Base-by-base conservation (phyloP, 2,797 vertebrate genomes). In the Gila robusta region DNA sequence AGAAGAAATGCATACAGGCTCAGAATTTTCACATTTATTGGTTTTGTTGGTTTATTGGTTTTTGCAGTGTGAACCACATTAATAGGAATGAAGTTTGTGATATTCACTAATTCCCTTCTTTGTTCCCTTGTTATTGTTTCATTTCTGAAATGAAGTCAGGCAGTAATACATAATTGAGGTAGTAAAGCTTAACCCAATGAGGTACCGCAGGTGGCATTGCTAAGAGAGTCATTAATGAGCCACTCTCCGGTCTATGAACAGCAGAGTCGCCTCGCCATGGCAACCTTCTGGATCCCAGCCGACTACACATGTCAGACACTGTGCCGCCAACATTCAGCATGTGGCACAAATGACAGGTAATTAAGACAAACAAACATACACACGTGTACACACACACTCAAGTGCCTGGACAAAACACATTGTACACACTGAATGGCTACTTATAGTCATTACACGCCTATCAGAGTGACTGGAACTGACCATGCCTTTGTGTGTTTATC, bases 91-190 rank as follows among this genome's bases (percentile, higher is more conserved):
- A 32, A 32, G 16, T 66, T 32, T 66, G 28, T 66, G 64, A 66
- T 66, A 66, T 32, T 59, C 54, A 26, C 14, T 59, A 21, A 73
- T 41, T 5, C 37, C 39, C 16, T 59, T 59, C 35, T 78, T 78
- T 78, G 64, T n/a, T 52, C 14, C 47, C 11, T 35, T 81, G 79
- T 81, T 92, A 92, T 90, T 82, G 81, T 91, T 78, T 90, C 91
- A 89, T 87, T 91, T 92, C 87, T 93, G 92, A 93, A 92, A 92
- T 89, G 83, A 93, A 92, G 95, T 95, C 93, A 91, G 91, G 94
- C 94, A 92, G 93, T 95, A 93, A 93, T 93, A 92, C 88, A 86
- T 90, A 92, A 93, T 79, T 93, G 92, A 92, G 89, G 90, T 88
- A 90, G 91, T 93, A 94, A 94, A 93, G 93, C 93, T 83, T 79